These are phyloP conservation scores for Cotesia typhae DNA, from an alignment of 1,140 invertebrate genomes.

Conservation along the genomic window DNA sequence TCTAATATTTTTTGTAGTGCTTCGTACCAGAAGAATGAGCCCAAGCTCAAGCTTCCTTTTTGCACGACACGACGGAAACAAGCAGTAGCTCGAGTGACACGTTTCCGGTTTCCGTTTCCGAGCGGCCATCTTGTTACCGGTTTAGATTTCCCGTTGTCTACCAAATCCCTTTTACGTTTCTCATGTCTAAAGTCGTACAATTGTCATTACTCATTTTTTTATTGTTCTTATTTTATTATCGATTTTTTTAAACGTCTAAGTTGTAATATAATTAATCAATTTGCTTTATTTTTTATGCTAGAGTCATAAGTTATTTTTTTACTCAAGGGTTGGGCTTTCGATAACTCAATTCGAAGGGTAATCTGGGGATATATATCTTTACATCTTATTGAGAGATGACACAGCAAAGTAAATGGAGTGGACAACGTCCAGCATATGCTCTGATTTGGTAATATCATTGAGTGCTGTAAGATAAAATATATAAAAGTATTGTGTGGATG, in stretches of 20 bases:
- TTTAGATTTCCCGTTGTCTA: constrained; percentile 61
- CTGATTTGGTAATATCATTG: constrained; percentile 35
- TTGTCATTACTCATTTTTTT: constrained; percentile 30
- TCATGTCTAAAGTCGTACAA: constrained; percentile 14
- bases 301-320: neutral
- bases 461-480: constrained; percentile 24
- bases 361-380: neutral
- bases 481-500: neutral
- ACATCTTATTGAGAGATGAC: constrained; percentile 41
- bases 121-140: constrained; percentile 66
- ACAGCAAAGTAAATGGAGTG: constrained; percentile 64
- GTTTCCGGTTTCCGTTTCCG: constrained; percentile 66
- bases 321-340: neutral
- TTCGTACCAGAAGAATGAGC: neutral
- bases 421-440: constrained; percentile 67
- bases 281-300: too few relatives aligned
- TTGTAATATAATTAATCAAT: too few relatives aligned
- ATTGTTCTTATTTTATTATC: neutral
- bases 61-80: constrained; percentile 56
- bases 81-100: constrained; percentile 63
- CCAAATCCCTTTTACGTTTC: constrained; percentile 36
- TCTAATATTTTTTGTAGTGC: neutral
- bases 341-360: too few relatives aligned
- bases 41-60: constrained; percentile 22
- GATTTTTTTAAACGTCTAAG: neutral